Percentiles rank a stretch among this genome's conserved stretches.
Conservation (phyloP, 2,888 invertebrate species). For the Lapara coniferarum region DNA sequence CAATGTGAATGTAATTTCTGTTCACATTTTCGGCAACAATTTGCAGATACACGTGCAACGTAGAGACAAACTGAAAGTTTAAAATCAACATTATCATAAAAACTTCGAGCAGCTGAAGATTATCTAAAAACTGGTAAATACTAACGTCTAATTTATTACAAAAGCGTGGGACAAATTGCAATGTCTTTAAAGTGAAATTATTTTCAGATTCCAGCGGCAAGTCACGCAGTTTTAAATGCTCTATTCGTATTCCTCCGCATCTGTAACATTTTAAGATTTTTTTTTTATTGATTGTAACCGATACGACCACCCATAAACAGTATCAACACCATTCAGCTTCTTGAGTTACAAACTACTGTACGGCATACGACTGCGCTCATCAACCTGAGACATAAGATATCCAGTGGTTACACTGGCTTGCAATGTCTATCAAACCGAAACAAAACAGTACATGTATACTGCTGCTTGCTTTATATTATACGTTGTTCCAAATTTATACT, state of each 20-base stretch:
- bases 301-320: no score
- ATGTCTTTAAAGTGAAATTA: slow-evolving; percentile 38
- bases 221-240: slow-evolving; percentile 48
- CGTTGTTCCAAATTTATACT: no score
- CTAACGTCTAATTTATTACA: slow-evolving; percentile 45
- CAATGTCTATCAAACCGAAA: no score
- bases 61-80: slow-evolving; percentile 19
- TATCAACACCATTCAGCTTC: no score
- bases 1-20: slow-evolving; percentile 37
- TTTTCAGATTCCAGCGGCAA: slow-evolving; percentile 36
- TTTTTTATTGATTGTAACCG: no score
- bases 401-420: no score
- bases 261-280: slow-evolving; percentile 44
- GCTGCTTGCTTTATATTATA: no score
- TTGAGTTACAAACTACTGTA: no score
- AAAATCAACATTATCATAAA: neutral
- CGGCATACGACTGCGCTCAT: no score
- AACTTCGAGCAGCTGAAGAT: no score
- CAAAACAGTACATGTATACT: no score
- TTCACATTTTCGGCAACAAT: slow-evolving; percentile 47
- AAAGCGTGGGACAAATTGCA: slow-evolving; percentile 50
- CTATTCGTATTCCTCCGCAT: slow-evolving; percentile 57
- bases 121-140: slow-evolving; percentile 17
- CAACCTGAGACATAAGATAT: no score
- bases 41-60: slow-evolving; percentile 41